Conservation (phyloP, 2,888 invertebrate genomes). For the Sarcophaga variegata region DNA sequence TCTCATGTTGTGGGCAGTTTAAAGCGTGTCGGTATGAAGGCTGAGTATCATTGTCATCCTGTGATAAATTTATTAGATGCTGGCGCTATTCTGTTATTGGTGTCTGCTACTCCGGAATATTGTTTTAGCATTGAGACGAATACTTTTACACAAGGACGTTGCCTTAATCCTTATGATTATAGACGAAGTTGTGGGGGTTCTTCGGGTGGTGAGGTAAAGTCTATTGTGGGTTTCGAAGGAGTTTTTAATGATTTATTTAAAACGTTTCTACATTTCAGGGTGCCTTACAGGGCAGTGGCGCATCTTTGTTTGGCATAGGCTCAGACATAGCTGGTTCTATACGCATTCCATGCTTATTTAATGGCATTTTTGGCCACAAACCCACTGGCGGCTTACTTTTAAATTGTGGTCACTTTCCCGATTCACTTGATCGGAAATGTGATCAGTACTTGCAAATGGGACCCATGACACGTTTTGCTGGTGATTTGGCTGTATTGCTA, state of each 20-base stretch:
- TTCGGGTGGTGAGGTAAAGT: conserved; percentile 91
- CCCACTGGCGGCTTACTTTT: conserved; percentile 87
- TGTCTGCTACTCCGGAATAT: conserved; percentile 93
- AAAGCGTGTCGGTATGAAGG: conserved; percentile 82
- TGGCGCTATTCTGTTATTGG: conserved; percentile 90
- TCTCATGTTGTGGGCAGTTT: conserved; percentile 87
- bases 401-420: conserved; percentile 85
- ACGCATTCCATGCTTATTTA: conserved; percentile 91
- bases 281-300: conserved; percentile 88
- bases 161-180: conserved; percentile 92
- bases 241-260: background rate
- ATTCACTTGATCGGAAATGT: conserved; percentile 82
- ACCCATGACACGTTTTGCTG: conserved; percentile 90
- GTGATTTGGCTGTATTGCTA: conserved; percentile 87
- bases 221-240: conserved; percentile 2
- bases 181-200: conserved; percentile 91
- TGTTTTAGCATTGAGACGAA: conserved; percentile 94
- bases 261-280: conserved; percentile 82
- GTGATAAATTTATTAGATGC: conserved; percentile 86
- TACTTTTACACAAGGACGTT: conserved; percentile 89
- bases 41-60: conserved; percentile 86
- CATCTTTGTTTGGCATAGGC: conserved; percentile 89
- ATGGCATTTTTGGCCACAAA: conserved; percentile 94
- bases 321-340: conserved; percentile 95
- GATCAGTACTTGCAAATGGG: conserved; percentile 84